Conservation (phyloP, 2,888 invertebrate genomes). For the Notodromas monacha region DNA sequence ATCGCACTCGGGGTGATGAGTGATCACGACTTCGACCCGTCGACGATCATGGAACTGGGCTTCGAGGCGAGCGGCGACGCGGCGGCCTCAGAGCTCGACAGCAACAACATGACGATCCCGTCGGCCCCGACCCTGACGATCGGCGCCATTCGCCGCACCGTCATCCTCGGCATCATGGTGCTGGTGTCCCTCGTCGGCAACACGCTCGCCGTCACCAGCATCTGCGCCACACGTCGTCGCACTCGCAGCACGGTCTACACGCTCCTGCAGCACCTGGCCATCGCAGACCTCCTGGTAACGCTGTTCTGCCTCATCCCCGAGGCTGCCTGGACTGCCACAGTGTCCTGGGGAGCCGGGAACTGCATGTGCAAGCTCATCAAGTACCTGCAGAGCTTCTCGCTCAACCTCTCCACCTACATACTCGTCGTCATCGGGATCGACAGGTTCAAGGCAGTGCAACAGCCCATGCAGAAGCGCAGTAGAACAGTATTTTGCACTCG, state of each 20-base stretch:
- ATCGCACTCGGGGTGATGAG: no score
- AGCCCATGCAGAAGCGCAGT: conserved; percentile 34
- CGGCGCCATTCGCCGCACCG: conserved; percentile 27
- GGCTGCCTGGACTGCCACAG: conserved; percentile 37
- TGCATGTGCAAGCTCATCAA: conserved; percentile 42
- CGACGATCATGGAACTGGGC: no score
- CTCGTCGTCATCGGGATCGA: conserved; percentile 49
- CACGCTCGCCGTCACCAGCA: conserved; percentile 37
- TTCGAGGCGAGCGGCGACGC: no score
- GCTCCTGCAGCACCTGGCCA: conserved; percentile 42
- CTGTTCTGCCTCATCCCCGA: conserved; percentile 47
- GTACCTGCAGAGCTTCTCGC: conserved; percentile 41
- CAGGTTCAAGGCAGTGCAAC: conserved; percentile 41
- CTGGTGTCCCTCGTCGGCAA: conserved; percentile 37
- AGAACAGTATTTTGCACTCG: conserved; percentile 29
- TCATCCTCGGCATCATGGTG: conserved; percentile 33
- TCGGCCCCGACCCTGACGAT: conserved; percentile 32
- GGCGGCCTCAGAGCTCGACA: no score
- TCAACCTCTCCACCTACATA: conserved; percentile 48
- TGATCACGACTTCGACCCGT: no score
- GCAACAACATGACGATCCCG: no score
- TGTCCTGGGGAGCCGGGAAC: conserved; percentile 46
- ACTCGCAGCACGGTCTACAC: conserved; percentile 24
- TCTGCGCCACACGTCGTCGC: conserved; percentile 25
- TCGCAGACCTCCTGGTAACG: conserved; percentile 46